These are phyloP conservation scores for Heterocephalus glaber DNA, from an alignment of 2,113 vertebrate genomes.

Conservation along the genomic window DNA sequence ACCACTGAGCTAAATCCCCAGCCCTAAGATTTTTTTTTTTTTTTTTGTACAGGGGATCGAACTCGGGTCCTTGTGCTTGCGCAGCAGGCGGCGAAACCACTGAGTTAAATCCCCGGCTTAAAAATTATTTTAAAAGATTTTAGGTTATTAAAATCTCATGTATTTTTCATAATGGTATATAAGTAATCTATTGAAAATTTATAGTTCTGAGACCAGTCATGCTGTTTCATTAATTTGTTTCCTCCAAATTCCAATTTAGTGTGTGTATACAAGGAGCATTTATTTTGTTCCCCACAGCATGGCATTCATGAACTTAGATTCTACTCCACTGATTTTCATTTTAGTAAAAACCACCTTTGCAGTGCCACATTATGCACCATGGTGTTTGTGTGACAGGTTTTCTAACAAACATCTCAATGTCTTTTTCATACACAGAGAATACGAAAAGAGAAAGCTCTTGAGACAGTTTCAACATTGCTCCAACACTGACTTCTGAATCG, in stretches of 20 bases:
- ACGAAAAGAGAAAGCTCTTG: neutral
- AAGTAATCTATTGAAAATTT: constrained; percentile 33
- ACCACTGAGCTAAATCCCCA: too few relatives aligned
- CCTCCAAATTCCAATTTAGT: neutral
- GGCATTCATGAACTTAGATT: neutral
- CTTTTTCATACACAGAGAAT: neutral
- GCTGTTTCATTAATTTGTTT: neutral
- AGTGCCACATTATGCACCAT: neutral
- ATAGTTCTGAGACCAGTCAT: neutral
- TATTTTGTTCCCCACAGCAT: neutral
- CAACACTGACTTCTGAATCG: neutral
- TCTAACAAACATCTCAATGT: neutral
- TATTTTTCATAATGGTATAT: constrained; percentile 29
- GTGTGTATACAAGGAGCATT: too few relatives aligned
- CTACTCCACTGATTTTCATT: neutral
- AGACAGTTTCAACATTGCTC: neutral
- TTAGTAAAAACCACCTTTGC: neutral
- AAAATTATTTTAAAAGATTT: constrained; percentile 27
- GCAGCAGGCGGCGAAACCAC: too few relatives aligned
- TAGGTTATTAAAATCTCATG: neutral
- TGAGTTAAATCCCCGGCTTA: too few relatives aligned
- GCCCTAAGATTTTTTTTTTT: too few relatives aligned
- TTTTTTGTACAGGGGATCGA: too few relatives aligned
- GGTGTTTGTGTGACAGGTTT: neutral
- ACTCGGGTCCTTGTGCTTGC: too few relatives aligned